Base-by-base conservation (phyloP, 2,888 invertebrate genomes). In the Epicampocera succincta region DNA sequence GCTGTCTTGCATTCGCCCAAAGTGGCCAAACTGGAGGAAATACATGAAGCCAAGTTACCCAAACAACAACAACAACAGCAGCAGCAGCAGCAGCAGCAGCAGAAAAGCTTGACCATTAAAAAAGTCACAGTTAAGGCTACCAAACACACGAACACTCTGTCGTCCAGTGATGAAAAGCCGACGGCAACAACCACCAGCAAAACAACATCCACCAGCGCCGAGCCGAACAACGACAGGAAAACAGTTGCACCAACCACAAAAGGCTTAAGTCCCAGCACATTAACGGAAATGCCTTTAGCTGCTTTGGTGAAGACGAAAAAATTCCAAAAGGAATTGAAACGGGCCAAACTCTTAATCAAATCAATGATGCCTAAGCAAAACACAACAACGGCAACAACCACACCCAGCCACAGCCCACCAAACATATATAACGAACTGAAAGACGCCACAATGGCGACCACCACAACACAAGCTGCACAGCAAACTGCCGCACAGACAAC, bases 341-440 rank as follows among this genome's bases (percentile, higher is more conserved):
- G 88, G 80, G 90, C 90, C 79, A 90, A 89, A 85, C 86, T 90
- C 85, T 85, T 89, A 85, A 86, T 89, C 65, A 89, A 89, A 86
- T 85, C 86, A 29, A 83, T 85, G 52, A 69, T 87, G 80, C 85
- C 84, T 48, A 42, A 61, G 17, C 66, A 71, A 61, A 73, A 61
- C 52, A 13, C 38, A 44, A 44, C 19, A 69, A n/a, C 48, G 46
- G 17, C 58, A 44, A 46, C 29, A n/a, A 33, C 15, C 17, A 29
- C 3, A 1, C 5, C 33, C 33, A 33, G 9, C 8, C 33, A 33
- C 3, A 33, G 33, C 9, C 19, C n/a, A 40, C 1, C 9, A 12
- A 33, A 25, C 15, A 44, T 21, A 19, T 61, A 29, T 42, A 72
- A 19, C 13, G 50, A 61, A 12, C 15, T 52, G 0, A 40, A 40